Evolutionary conservation across 2,888 invertebrate species (phyloP).

Genomic region (Cybosia mesomella): DNA sequence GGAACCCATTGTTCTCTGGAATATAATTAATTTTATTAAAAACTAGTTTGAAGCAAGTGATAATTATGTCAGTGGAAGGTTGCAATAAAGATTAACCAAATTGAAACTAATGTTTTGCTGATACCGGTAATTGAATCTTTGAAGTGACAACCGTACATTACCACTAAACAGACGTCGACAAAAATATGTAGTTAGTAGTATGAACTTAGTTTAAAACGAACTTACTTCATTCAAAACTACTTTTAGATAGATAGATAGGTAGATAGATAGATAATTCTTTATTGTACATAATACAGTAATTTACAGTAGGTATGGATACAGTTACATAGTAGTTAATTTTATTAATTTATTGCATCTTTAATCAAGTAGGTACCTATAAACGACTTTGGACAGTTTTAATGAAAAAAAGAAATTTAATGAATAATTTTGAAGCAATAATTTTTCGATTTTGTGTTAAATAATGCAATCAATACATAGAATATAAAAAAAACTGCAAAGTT

Average conservation of each 20-base stretch:
- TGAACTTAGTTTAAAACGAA: too few species aligned
- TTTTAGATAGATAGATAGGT: too few species aligned
- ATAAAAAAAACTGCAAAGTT: constrained; percentile 23
- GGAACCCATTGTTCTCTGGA: constrained; percentile 12
- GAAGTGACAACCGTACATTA: background rate
- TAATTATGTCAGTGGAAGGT: background rate
- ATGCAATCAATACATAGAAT: constrained; percentile 20
- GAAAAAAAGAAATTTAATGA: background rate
- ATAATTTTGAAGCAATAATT: background rate
- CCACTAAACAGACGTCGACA: background rate
- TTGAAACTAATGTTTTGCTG: too few species aligned
- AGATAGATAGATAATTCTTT: too few species aligned
- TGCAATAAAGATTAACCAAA: background rate
- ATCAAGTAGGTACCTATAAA: background rate
- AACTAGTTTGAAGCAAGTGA: background rate
- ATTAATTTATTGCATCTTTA: background rate
- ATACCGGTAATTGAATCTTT: too few species aligned
- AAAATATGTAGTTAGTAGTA: background rate
- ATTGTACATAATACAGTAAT: too few species aligned
- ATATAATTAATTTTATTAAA: constrained; percentile 8
- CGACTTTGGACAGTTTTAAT: background rate
- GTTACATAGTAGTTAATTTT: background rate
- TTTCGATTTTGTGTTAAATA: constrained; percentile 2
- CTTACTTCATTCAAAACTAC: too few species aligned
- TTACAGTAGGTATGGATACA: background rate